A percentile compares a stretch with the other conserved stretches of the same genome.
Evolutionary conservation across 2,888 invertebrate genomes (phyloP).

Genomic region (Mesochorus sp.): DNA sequence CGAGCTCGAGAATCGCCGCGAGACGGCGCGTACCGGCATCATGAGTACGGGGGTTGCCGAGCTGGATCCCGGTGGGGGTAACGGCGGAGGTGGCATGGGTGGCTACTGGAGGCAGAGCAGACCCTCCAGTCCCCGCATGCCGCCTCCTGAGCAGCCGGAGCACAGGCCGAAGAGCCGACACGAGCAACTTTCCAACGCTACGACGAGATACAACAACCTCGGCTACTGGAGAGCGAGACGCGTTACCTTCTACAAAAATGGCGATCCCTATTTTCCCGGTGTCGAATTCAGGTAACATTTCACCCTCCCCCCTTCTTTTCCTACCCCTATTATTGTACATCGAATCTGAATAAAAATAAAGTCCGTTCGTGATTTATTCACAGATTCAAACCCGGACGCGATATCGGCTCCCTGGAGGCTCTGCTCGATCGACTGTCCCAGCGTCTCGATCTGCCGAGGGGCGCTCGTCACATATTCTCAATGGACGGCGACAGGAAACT

Average conservation of each 20-base stretch:
- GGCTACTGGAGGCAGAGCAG: constrained; percentile 82
- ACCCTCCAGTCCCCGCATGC: constrained; percentile 84
- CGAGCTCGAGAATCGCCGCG: constrained; percentile 58
- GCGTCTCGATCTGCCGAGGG: constrained; percentile 93
- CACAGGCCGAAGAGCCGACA: constrained; percentile 84
- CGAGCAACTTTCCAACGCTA: constrained; percentile 82
- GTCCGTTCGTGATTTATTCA: neutral
- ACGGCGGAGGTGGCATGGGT: constrained; percentile 83
- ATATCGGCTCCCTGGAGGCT: constrained; percentile 92
- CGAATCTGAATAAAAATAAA: neutral
- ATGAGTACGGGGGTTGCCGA: constrained; percentile 56
- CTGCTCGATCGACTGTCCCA: constrained; percentile 93
- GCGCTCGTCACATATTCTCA: constrained; percentile 95
- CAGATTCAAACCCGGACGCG: constrained; percentile 92
- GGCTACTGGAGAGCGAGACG: constrained; percentile 94
- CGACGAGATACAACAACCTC: constrained; percentile 88
- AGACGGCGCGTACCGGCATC: constrained; percentile 71
- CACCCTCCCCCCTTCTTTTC: neutral
- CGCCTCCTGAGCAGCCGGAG: constrained; percentile 83
- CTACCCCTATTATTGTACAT: neutral
- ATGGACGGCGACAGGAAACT: constrained; percentile 95
- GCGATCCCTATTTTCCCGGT: constrained; percentile 95
- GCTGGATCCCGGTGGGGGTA: constrained; percentile 72
- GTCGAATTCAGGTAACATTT: constrained; percentile 88
- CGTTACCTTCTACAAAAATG: constrained; percentile 96